These are phyloP conservation scores for Dromius quadrimaculatus DNA, from an alignment of 2,888 invertebrate species.

Conservation along the genomic window DNA sequence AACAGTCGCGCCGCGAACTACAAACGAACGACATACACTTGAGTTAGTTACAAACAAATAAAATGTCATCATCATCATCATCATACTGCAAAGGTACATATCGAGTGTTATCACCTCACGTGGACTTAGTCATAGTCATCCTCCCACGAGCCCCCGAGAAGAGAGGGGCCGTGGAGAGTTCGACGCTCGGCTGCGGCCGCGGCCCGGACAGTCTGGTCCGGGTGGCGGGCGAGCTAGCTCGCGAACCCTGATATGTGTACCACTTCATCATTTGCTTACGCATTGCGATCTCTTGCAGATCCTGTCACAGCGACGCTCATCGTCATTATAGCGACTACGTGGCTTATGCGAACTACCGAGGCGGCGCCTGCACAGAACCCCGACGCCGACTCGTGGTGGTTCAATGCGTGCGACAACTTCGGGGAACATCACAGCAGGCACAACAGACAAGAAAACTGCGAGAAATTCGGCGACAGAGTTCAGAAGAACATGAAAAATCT, in stretches of 20 bases:
- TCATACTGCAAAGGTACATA: not conserved
- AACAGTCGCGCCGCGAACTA: slow-evolving; percentile 10
- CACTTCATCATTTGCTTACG: not conserved
- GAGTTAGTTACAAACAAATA: not conserved
- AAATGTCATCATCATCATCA: not conserved
- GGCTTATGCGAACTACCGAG: not conserved
- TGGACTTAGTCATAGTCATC: not conserved
- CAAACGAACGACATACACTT: not conserved
- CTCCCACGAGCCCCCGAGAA: not conserved
- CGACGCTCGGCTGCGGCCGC: slow-evolving; percentile 3
- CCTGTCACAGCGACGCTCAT: slow-evolving; percentile 8
- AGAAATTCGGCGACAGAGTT: not conserved
- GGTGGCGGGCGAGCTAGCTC: slow-evolving; percentile 5
- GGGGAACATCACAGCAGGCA: not conserved
- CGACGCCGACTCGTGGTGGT: slow-evolving; percentile 32
- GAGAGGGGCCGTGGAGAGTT: slow-evolving; percentile 11
- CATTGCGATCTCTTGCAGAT: slow-evolving; percentile 24
- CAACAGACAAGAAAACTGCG: slow-evolving; percentile 1
- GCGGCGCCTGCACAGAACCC: not conserved
- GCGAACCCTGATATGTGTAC: slow-evolving; percentile 1
- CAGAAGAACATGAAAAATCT: not conserved
- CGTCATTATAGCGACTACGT: not conserved
- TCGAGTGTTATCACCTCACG: slow-evolving; percentile 2
- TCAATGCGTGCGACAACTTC: slow-evolving; percentile 28
- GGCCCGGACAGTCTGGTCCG: slow-evolving; percentile 13